Base-by-base conservation (phyloP, 2,797 vertebrate species). In the Hippocampus kuda region DNA sequence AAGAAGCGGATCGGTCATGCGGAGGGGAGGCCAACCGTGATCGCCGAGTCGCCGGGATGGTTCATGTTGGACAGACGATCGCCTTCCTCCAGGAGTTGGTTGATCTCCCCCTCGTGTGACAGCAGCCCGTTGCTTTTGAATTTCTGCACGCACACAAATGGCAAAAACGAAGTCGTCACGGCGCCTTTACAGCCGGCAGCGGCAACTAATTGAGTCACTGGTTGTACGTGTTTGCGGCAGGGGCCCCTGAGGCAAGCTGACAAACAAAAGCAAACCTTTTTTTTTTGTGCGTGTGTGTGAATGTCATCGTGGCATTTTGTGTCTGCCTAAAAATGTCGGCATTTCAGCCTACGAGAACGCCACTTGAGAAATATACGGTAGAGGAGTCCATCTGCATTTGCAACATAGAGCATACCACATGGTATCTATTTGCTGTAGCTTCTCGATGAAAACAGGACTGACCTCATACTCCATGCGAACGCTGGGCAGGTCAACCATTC, bases 401-500 rank as follows among this genome's bases (percentile, higher is more conserved):
- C 42, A 44, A 44, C 9, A 44, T 44, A 44, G 2, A 34, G 34
- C 34, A 34, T 6, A 6, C n/a, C n/a, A n/a, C 5, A 4, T 1
- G 34, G 5, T 34, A 34, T 7, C 11, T 46, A 46, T 46, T 46
- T 13, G 3, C 44, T 46, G 13, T 15, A 46, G 12, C 11, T 13
- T 46, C 44, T 15, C 3, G 3, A 46, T 12, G 2, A 15, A 51
- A 51, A 51, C 4, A 20, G 3, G 18, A 51, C 64, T 77, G 77
- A 97, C 97, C 92, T 99, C 94, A 0, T 94, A 96, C 77, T 95
- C 91, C 54, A 83, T 90, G 44, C 92, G 91, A 68, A 94, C 70
- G 0, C 90, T 89, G 0, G 75, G 72, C 0, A 90, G 80, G 13
- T 97, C 94, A 0, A 67, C 41, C 89, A 95, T 93, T 66, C 90